phyloP scores from a whole-genome alignment of 2,797 vertebrate genomes.

The Trachurus trachurus region DNA sequence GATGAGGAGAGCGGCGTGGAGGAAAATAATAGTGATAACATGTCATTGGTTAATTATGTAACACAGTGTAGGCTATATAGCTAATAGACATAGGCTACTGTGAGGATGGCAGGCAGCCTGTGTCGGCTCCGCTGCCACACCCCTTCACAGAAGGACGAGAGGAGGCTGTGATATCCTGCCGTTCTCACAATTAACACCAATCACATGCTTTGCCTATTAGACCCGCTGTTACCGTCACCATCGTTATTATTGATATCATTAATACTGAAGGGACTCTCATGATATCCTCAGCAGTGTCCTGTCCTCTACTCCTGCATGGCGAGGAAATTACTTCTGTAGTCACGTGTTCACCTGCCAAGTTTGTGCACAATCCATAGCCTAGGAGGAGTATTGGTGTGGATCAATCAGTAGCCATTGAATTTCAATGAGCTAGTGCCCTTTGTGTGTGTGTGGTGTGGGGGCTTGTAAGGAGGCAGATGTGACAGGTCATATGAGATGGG shows the following conservation, averaged over 20 bases:
- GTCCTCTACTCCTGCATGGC: neutral
- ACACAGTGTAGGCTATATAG: too few species aligned
- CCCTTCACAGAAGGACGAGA: constrained; percentile 63
- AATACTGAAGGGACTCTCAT: constrained; percentile 13
- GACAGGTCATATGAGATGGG: constrained; percentile 58
- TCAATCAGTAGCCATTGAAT: constrained; percentile 38
- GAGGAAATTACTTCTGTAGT: neutral
- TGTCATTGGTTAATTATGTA: too few species aligned
- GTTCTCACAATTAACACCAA: neutral
- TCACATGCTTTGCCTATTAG: constrained; percentile 21
- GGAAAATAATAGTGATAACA: neutral
- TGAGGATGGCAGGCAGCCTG: constrained; percentile 27
- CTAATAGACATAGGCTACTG: too few species aligned
- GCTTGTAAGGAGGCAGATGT: constrained; percentile 49
- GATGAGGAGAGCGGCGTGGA: neutral
- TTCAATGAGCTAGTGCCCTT: neutral
- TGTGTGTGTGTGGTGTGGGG: neutral
- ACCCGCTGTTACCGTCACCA: too few species aligned
- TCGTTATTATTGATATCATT: too few species aligned
- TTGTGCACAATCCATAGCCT: constrained; percentile 18
- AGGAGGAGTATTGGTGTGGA: constrained; percentile 14
- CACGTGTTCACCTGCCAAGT: constrained; percentile 30
- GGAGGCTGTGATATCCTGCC: constrained; percentile 10
- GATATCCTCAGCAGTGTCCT: neutral
- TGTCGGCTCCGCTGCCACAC: constrained; percentile 69